Conservation (phyloP, 2,113 vertebrate species). For the Sinocyclocheilus grahami region DNA sequence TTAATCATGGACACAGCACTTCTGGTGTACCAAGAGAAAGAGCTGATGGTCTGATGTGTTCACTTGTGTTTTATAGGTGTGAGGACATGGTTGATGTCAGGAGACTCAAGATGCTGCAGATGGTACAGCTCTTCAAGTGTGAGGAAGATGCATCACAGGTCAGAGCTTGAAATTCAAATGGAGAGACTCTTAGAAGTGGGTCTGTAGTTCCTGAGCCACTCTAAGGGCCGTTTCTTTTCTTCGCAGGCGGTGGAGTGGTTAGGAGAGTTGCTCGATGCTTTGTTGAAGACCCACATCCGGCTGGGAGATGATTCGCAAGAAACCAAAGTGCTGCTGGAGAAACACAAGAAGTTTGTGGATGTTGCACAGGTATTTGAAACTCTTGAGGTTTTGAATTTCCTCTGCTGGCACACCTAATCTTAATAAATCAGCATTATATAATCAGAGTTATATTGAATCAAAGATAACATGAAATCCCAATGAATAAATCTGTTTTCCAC, state of each 20-base stretch:
- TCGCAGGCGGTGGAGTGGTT: slow-evolving; percentile 94
- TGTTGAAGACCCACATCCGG: slow-evolving; percentile 92
- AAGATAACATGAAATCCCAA: neutral
- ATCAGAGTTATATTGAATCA: neutral
- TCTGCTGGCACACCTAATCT: neutral
- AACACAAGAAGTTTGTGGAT: slow-evolving; percentile 97
- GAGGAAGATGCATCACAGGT: slow-evolving; percentile 96
- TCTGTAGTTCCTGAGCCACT: neutral
- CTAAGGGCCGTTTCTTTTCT: neutral
- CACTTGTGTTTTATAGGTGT: slow-evolving; percentile 72
- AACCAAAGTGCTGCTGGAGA: slow-evolving; percentile 93
- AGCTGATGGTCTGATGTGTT: neutral
- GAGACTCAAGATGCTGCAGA: slow-evolving; percentile 98
- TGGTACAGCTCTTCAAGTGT: slow-evolving; percentile 99
- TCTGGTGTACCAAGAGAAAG: neutral
- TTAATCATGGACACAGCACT: neutral
- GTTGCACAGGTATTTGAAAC: slow-evolving; percentile 87
- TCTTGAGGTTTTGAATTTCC: neutral
- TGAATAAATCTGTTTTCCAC: neutral
- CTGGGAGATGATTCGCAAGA: slow-evolving; percentile 93
- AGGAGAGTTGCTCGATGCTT: slow-evolving; percentile 90
- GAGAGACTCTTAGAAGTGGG: neutral
- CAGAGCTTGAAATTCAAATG: slow-evolving; percentile 25
- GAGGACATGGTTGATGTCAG: slow-evolving; percentile 93
- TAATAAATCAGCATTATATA: no score